These are phyloP conservation scores for Hermaeophaga mercurialis DNA, from an alignment of 2,888 invertebrate species.

Conservation along the genomic window DNA sequence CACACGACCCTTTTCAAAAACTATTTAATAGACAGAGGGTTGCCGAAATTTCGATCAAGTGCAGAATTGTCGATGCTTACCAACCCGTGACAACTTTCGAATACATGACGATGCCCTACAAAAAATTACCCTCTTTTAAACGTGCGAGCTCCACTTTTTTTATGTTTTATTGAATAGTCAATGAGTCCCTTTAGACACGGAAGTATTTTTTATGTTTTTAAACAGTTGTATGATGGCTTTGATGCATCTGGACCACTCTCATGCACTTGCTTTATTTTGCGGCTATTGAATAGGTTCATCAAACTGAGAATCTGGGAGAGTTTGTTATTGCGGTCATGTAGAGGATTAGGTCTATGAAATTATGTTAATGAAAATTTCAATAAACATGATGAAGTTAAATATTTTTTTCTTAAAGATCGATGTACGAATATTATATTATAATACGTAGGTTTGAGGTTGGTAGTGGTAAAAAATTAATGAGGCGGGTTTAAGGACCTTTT, in stretches of 20 bases:
- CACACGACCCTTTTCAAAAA: conserved; percentile 15
- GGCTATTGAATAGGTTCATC: conserved; percentile 10
- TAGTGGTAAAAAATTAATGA: too few species aligned
- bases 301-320: not conserved
- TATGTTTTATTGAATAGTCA: conserved; percentile 46
- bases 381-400: too few species aligned
- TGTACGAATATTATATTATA: too few species aligned
- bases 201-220: conserved; percentile 45
- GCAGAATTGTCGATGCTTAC: conserved; percentile 47
- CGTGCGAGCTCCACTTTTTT: conserved; percentile 37
- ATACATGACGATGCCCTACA: conserved; percentile 37
- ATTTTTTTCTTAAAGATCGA: too few species aligned
- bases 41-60: conserved; percentile 48
- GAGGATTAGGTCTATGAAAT: too few species aligned
- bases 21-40: conserved; percentile 32
- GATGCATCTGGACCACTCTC: conserved; percentile 39
- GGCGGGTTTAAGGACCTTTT: too few species aligned
- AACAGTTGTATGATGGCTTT: conserved; percentile 50
- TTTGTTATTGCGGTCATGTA: too few species aligned
- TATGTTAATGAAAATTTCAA: too few species aligned
- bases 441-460: too few species aligned
- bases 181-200: conserved; percentile 41
- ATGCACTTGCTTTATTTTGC: conserved; percentile 20
- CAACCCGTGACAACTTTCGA: conserved; percentile 38
- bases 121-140: conserved; percentile 35